Evolutionary conservation across 64 coral and sea anemone genomes (phyloP).

Genomic region (Montipora sp.): DNA sequence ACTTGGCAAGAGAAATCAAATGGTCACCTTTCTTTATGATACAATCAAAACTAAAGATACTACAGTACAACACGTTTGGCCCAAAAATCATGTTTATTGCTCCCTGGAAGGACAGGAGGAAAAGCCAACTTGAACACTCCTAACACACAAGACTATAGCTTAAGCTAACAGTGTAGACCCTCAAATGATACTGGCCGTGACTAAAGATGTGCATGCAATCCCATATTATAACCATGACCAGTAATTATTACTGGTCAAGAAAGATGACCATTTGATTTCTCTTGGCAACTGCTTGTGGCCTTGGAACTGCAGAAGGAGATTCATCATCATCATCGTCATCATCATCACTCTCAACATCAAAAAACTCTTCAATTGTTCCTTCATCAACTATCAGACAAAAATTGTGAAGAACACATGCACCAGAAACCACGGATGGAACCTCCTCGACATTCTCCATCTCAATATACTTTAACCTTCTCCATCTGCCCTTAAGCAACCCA

Average conservation of each 20-base stretch:
- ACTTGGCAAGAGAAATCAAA: neutral
- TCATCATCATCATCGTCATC: constrained; percentile 3
- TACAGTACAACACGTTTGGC: neutral
- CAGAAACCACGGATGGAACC: constrained; percentile 18
- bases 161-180: neutral
- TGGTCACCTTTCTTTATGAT: neutral
- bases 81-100: neutral
- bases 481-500: constrained; percentile 51
- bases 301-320: constrained; percentile 18
- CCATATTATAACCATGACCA: constrained; percentile 1
- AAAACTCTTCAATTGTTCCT: constrained; percentile 21
- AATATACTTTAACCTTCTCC: constrained; percentile 22
- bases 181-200: neutral
- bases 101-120: neutral
- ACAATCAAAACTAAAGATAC: neutral
- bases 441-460: constrained; percentile 23
- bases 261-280: too few species aligned
- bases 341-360: too few species aligned
- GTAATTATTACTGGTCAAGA: neutral
- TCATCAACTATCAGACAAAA: constrained; percentile 36
- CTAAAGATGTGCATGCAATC: constrained; percentile 1
- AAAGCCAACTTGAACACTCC: neutral
- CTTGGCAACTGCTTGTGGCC: constrained; percentile 2
- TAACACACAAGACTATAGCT: neutral
- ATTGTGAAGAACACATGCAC: constrained; percentile 62